Conservation (phyloP, 2,113 vertebrate genomes). For the Odontophorus gujanensis region DNA sequence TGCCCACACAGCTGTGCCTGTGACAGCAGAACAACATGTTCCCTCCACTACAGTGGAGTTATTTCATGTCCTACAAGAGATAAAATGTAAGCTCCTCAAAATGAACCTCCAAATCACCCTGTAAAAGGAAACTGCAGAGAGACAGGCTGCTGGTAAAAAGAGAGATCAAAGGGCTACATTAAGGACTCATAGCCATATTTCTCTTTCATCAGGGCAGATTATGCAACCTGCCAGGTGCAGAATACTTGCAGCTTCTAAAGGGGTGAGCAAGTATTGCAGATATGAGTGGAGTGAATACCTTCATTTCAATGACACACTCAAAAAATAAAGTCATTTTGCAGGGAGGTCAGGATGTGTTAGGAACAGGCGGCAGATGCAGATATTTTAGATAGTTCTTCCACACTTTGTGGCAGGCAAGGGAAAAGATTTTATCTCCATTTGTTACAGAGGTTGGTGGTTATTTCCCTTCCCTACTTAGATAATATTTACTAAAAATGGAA, state of each 20-base stretch:
- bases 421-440: slow-evolving; percentile 52
- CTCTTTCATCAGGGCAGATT: slow-evolving; percentile 35
- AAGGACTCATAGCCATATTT: slow-evolving; percentile 33
- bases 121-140: slow-evolving; percentile 59
- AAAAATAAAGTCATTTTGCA: slow-evolving; percentile 6
- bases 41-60: slow-evolving; percentile 63
- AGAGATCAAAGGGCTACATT: slow-evolving; percentile 40
- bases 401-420: neutral
- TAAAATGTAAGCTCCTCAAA: slow-evolving; percentile 73
- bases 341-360: slow-evolving; percentile 31
- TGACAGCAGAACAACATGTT: slow-evolving; percentile 77
- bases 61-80: slow-evolving; percentile 72
- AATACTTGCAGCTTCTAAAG: slow-evolving; percentile 54
- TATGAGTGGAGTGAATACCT: neutral
- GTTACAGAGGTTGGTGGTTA: neutral
- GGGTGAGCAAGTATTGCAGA: slow-evolving; percentile 42
- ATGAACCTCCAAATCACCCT: slow-evolving; percentile 55
- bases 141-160: neutral
- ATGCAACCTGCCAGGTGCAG: slow-evolving; percentile 41
- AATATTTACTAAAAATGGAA: neutral
- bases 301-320: neutral
- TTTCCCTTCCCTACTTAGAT: slow-evolving; percentile 35
- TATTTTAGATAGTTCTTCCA: slow-evolving; percentile 18
- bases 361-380: slow-evolving; percentile 35
- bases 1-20: slow-evolving; percentile 58